Percentiles rank a stretch among this genome's conserved stretches.
Evolutionary conservation across 1,140 invertebrate species (phyloP).

Genomic region (Aphelenchoides fujianensis): DNA sequence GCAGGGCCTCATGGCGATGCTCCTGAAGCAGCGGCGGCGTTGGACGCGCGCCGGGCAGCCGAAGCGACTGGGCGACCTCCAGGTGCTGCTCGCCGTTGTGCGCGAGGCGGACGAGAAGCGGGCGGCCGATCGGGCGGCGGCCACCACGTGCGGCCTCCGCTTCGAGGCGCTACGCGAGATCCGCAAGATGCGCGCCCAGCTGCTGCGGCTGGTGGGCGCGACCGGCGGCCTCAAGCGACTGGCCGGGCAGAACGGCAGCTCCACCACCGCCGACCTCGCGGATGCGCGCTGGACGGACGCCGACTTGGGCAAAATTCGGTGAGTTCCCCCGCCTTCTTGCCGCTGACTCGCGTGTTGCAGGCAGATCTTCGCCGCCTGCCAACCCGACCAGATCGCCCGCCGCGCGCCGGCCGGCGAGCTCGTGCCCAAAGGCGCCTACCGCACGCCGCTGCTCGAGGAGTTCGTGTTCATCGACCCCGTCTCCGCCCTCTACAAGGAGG

Average conservation of each 20-base stretch:
- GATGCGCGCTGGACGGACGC: constrained; percentile 65
- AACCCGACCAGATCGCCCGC: constrained; percentile 83
- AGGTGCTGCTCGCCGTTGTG: constrained; percentile 80
- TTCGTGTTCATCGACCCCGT: constrained; percentile 82
- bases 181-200: constrained; percentile 80
- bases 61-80: constrained; percentile 76
- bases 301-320: constrained; percentile 4
- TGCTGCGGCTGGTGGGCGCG: constrained; percentile 81
- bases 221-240: constrained; percentile 68
- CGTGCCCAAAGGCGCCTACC: constrained; percentile 57
- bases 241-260: constrained; percentile 68
- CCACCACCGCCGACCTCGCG: constrained; percentile 71
- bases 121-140: constrained; percentile 68
- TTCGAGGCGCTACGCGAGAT: constrained; percentile 86
- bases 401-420: constrained; percentile 37
- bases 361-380: constrained; percentile 80
- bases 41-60: constrained; percentile 77
- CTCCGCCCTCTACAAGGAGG: constrained; percentile 73
- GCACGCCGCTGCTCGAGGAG: constrained; percentile 64
- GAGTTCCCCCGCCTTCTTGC: too few species aligned
- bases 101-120: constrained; percentile 74
- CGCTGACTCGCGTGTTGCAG: constrained; percentile 64
- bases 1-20: constrained; percentile 57
- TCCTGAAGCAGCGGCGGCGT: constrained; percentile 64
- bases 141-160: constrained; percentile 74